phyloP scores from a whole-genome alignment of 2,113 vertebrate species.

The Sardina pilchardus region DNA sequence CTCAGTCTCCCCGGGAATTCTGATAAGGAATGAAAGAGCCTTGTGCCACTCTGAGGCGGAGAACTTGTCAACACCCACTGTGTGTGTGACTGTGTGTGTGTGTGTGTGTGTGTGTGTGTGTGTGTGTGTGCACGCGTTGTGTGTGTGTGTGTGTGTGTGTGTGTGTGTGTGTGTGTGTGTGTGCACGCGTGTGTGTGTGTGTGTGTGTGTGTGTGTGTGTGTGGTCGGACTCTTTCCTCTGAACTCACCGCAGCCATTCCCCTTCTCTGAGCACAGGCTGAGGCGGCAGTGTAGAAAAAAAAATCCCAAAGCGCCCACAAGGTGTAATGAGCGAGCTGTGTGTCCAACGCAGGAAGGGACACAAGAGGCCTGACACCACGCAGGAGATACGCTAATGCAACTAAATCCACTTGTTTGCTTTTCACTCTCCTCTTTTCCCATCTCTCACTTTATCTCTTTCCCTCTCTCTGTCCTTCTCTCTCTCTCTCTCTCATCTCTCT shows the following conservation, averaged over 20 bases:
- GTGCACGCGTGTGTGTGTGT: not conserved
- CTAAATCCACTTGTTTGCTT: not conserved
- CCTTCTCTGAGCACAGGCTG: not conserved
- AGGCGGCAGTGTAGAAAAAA: not conserved
- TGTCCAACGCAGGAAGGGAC: not conserved
- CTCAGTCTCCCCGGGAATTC: constrained; percentile 53
- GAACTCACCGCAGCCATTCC: not conserved
- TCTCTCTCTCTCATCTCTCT: not conserved
- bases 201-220: not conserved
- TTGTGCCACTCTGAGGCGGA: constrained; percentile 25
- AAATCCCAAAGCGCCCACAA: not conserved
- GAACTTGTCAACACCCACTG: not conserved
- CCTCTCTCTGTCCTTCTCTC: not conserved
- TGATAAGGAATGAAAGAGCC: constrained; percentile 52
- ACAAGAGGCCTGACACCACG: not conserved
- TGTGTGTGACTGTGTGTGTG: not conserved
- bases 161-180: not conserved
- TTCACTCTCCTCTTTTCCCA: constrained; percentile 12
- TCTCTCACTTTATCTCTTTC: constrained; percentile 12
- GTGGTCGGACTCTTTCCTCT: not conserved
- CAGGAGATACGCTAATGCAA: not conserved
- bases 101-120: not conserved
- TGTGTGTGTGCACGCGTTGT: not conserved
- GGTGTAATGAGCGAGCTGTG: not conserved
- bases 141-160: not conserved